Conservation (phyloP, 2,113 vertebrate genomes). For the Eolophus roseicapilla region DNA sequence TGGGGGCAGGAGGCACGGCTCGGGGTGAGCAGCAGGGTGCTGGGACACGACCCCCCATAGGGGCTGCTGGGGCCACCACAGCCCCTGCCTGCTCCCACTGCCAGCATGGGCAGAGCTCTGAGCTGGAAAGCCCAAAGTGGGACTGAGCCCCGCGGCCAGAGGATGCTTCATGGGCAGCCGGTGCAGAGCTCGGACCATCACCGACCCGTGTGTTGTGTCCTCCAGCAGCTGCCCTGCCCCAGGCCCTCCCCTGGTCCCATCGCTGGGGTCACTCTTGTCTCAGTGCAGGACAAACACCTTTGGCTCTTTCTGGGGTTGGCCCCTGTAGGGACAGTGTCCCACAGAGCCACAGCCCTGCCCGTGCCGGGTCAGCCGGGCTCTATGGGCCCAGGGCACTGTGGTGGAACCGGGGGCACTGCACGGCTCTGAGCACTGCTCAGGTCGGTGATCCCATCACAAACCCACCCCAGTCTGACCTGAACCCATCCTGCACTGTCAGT, state of each 20-base stretch:
- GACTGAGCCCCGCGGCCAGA: accelerated
- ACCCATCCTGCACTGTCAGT: neutral
- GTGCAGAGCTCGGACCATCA: neutral
- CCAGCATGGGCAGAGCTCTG: accelerated
- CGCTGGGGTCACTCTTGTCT: neutral
- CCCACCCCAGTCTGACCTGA: neutral
- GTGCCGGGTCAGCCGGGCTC: accelerated
- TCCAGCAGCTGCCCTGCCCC: neutral
- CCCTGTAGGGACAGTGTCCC: neutral
- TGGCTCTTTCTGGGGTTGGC: neutral
- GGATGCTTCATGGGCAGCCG: neutral
- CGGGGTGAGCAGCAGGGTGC: accelerated
- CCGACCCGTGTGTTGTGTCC: accelerated
- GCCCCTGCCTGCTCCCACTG: accelerated
- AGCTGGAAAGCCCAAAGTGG: neutral
- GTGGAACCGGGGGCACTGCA: neutral
- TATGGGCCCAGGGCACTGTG: accelerated
- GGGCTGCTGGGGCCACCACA: neutral
- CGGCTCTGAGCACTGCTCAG: neutral
- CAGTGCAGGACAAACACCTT: neutral
- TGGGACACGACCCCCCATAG: neutral
- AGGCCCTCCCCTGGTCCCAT: accelerated
- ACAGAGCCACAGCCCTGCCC: neutral
- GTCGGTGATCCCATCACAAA: neutral
- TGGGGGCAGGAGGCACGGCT: neutral